Evolutionary conservation across 2,113 vertebrate species (phyloP).

Genomic region (Pygoscelis adeliae): DNA sequence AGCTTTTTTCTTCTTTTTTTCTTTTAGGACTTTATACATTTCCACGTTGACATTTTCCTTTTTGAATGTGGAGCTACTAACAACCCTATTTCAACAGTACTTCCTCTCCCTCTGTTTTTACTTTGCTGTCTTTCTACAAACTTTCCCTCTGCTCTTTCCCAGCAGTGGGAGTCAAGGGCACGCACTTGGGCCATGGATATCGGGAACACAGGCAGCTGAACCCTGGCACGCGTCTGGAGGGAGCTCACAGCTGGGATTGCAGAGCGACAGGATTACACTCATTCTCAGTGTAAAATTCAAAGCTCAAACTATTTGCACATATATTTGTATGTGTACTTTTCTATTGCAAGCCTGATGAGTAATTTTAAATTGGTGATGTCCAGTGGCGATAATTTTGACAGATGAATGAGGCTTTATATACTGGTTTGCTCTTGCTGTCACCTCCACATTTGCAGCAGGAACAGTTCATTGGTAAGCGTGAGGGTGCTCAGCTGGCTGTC

Average conservation of each 20-base stretch:
- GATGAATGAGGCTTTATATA: background rate
- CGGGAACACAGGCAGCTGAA: background rate
- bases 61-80: background rate
- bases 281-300: background rate
- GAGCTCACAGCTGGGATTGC: background rate
- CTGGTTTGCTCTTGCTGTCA: background rate
- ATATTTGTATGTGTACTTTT: background rate
- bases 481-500: background rate
- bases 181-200: background rate
- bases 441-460: background rate
- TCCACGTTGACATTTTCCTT: background rate
- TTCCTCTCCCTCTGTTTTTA: background rate
- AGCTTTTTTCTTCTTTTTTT: background rate
- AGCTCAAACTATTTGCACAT: background rate
- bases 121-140: background rate
- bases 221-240: accelerated
- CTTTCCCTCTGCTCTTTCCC: background rate
- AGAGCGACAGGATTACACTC: background rate
- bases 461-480: background rate
- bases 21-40: background rate
- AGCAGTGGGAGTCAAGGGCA: background rate
- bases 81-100: background rate
- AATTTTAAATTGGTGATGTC: background rate
- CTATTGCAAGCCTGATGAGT: background rate
- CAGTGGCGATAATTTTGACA: background rate